These are phyloP conservation scores for Melopsittacus undulatus DNA, from an alignment of 2,797 vertebrate genomes.

Conservation along the genomic window DNA sequence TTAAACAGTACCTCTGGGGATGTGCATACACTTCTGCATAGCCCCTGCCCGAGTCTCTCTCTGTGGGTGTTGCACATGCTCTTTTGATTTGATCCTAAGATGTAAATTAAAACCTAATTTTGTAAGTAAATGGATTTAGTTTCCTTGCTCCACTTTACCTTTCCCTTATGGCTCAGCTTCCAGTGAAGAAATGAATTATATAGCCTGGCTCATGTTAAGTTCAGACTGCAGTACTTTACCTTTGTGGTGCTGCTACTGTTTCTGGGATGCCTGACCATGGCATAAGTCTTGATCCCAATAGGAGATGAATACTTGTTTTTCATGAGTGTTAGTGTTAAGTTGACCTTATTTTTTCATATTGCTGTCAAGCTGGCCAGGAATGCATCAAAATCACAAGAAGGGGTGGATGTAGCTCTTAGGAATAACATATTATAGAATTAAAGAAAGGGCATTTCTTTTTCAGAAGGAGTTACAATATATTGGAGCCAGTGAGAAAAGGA, in stretches of 20 bases:
- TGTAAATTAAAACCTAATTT: background rate
- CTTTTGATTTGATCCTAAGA: background rate
- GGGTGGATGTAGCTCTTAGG: background rate
- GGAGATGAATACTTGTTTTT: background rate
- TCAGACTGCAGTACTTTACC: background rate
- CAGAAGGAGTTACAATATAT: background rate
- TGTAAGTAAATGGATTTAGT: background rate
- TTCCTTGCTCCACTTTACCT: background rate
- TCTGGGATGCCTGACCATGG: background rate
- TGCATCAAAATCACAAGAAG: background rate
- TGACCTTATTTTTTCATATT: background rate
- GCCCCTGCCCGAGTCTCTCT: background rate
- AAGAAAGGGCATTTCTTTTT: background rate
- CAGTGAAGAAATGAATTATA: background rate
- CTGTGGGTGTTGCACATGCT: accelerated
- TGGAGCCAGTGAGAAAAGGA: background rate
- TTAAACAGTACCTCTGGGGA: background rate
- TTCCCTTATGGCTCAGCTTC: background rate
- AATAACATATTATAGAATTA: background rate
- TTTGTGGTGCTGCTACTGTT: background rate
- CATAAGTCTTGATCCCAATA: background rate
- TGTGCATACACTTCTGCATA: background rate
- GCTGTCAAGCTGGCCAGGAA: background rate
- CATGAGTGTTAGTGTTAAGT: background rate
- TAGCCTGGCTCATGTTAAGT: background rate